Conservation (phyloP, 2,888 invertebrate species). For the Neoitamus cyanurus region DNA sequence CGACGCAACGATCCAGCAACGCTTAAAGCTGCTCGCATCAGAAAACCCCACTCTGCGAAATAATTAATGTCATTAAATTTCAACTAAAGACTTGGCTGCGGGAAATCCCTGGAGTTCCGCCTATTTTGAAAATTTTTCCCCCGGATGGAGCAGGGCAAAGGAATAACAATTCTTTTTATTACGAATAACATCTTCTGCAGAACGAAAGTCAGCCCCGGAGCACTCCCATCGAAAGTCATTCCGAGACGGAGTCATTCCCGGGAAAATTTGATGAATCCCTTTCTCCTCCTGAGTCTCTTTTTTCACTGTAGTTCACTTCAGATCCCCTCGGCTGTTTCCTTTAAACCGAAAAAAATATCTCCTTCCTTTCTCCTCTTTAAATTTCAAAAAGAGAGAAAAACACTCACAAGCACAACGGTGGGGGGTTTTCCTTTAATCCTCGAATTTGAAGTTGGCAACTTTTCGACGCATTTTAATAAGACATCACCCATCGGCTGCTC, state of each 20-base stretch:
- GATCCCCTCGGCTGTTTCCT: not conserved
- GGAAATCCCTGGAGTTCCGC: not conserved
- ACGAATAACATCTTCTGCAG: not conserved
- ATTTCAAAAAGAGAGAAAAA: not conserved
- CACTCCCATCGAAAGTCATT: not conserved
- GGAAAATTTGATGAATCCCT: not conserved
- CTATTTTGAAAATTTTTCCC: not conserved
- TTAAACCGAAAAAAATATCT: not conserved
- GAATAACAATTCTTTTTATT: not conserved
- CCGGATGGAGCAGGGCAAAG: not conserved
- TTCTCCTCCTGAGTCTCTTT: not conserved
- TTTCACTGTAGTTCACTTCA: not conserved
- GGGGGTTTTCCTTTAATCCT: not conserved
- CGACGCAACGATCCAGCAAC: too few species aligned
- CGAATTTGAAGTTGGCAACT: not conserved
- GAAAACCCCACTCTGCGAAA: not conserved
- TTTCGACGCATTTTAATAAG: not conserved
- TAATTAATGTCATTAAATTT: not conserved
- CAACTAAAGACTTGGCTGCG: not conserved
- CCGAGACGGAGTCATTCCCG: not conserved
- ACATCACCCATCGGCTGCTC: not conserved
- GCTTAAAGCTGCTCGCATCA: not conserved
- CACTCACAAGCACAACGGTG: not conserved
- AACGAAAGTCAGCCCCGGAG: not conserved
- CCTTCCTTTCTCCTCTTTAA: not conserved